Conservation (phyloP, 2,888 invertebrate species). For the Drosophila buzzatii region DNA sequence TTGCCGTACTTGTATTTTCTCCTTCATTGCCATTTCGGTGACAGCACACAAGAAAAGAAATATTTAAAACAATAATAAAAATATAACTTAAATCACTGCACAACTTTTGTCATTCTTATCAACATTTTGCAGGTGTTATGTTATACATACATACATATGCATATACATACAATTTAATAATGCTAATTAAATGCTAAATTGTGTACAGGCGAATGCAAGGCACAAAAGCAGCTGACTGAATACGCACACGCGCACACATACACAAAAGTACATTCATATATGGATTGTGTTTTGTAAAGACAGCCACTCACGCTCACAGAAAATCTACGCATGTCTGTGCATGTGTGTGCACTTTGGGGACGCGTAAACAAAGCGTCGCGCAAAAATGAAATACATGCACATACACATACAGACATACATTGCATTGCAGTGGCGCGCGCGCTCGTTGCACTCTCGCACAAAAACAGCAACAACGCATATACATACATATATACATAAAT, state of each 20-base stretch:
- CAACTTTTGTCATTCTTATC: constrained; percentile 46
- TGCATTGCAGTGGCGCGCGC: constrained; percentile 59
- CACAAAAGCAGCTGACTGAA: constrained; percentile 45
- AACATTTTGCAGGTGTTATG: constrained; percentile 38
- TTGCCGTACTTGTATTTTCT: constrained; percentile 31
- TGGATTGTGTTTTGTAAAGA: neutral
- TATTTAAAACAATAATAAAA: constrained; percentile 16
- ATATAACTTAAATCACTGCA: constrained; percentile 7
- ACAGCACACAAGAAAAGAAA: constrained; percentile 1
- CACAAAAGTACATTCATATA: neutral
- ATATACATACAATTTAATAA: constrained; percentile 14
- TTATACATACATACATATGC: neutral
- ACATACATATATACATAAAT: constrained; percentile 8
- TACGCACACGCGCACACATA: neutral
- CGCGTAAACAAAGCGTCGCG: constrained; percentile 56
- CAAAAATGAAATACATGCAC: constrained; percentile 43
- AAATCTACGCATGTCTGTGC: constrained; percentile 4
- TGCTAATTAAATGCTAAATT: constrained; percentile 57
- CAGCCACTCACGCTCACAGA: constrained; percentile 10
- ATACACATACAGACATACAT: constrained; percentile 14
- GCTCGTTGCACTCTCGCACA: constrained; percentile 57
- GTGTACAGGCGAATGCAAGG: constrained; percentile 16
- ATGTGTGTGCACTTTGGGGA: constrained; percentile 32
- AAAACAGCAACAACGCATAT: constrained; percentile 34
- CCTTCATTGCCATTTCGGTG: constrained; percentile 10